Evolutionary conservation across 2,797 vertebrate genomes (phyloP).

Genomic region (Pseudomugil gertrudae): DNA sequence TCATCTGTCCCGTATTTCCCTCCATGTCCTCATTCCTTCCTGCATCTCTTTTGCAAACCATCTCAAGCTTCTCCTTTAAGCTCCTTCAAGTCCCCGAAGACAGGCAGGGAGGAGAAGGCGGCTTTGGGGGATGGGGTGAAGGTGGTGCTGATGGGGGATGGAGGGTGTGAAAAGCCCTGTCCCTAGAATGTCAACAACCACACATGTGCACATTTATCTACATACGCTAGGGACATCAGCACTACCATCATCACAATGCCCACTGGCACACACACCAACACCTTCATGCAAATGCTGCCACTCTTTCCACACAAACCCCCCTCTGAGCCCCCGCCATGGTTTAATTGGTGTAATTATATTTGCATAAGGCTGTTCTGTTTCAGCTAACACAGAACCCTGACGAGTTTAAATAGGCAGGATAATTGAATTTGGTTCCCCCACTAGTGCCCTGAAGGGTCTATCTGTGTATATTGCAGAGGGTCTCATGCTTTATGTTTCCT

Average conservation of each 20-base stretch:
- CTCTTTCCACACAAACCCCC: constrained; percentile 48
- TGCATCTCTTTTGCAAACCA: constrained; percentile 34
- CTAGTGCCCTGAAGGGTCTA: constrained; percentile 57
- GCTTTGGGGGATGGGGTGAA: constrained; percentile 49
- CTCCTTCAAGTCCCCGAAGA: constrained; percentile 56
- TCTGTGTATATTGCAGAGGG: constrained; percentile 39
- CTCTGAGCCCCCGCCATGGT: constrained; percentile 43
- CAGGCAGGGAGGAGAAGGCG: constrained; percentile 44
- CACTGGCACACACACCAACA: constrained; percentile 25
- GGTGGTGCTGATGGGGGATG: constrained; percentile 46
- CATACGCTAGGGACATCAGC: constrained; percentile 8
- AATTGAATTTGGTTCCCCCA: constrained; percentile 68
- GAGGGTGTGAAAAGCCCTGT: constrained; percentile 66
- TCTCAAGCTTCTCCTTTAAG: constrained; percentile 51
- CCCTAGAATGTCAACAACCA: constrained; percentile 63
- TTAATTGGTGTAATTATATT: constrained; percentile 79
- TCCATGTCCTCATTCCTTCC: constrained; percentile 27
- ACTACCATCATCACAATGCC: constrained; percentile 17
- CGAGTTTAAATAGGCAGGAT: constrained; percentile 63
- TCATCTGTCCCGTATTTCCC: neutral
- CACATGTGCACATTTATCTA: constrained; percentile 39
- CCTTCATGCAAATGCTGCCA: constrained; percentile 49
- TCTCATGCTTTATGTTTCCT: constrained; percentile 47
- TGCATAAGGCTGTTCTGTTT: constrained; percentile 65
- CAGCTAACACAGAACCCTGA: constrained; percentile 29